phyloP scores from a whole-genome alignment of 2,888 invertebrate species.

The Drosophila prolongata region DNA sequence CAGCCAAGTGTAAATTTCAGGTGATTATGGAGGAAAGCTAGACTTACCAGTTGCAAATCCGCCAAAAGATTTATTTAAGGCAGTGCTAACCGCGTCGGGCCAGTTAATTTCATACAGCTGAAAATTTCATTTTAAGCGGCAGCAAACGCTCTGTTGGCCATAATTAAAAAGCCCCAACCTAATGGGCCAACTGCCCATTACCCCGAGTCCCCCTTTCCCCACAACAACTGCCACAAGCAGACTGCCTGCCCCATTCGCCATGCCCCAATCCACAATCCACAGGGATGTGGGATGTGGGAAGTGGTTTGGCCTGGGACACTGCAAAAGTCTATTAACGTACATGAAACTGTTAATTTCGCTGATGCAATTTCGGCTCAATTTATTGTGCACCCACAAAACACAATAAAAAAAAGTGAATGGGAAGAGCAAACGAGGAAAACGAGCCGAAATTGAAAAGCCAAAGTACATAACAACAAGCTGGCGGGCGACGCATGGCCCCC shows the following conservation, averaged over 20 bases:
- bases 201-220: constrained; percentile 39
- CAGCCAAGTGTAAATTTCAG: no score
- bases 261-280: constrained; percentile 1
- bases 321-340: constrained; percentile 79
- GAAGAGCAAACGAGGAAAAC: constrained; percentile 60
- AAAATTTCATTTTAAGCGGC: constrained; percentile 47
- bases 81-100: constrained; percentile 4
- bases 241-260: not conserved
- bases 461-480: constrained; percentile 80
- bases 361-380: constrained; percentile 80
- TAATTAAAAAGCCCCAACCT: constrained; percentile 49
- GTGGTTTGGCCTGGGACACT: constrained; percentile 43
- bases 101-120: constrained; percentile 26
- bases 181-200: constrained; percentile 47
- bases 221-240: constrained; percentile 13
- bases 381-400: constrained; percentile 77
- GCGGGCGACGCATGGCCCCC: constrained; percentile 49
- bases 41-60: not conserved
- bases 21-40: not conserved
- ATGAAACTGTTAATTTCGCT: constrained; percentile 79
- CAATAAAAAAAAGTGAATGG: constrained; percentile 38
- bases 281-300: constrained; percentile 14
- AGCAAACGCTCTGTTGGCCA: constrained; percentile 37
- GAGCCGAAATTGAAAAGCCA: constrained; percentile 77
- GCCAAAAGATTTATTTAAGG: constrained; percentile 6